Evolutionary conservation across 1,140 invertebrate species (phyloP).

Genomic region (Drosophila baimaii): DNA sequence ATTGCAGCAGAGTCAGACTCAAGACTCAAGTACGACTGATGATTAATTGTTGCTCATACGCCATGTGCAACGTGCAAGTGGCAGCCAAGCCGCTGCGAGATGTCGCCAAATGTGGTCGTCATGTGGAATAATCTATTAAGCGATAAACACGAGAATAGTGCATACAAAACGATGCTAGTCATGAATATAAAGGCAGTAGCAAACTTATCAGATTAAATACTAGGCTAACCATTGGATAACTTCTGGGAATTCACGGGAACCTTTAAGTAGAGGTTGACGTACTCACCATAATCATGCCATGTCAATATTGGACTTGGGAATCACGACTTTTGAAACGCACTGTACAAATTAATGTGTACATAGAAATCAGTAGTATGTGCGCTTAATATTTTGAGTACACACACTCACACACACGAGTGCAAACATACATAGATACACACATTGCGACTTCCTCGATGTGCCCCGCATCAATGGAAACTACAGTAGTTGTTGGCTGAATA

Average conservation of each 20-base stretch:
- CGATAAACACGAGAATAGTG: conserved; percentile 22
- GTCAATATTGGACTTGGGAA: conserved; percentile 7
- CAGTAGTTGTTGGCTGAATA: conserved; percentile 36
- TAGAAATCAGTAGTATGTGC: conserved; percentile 28
- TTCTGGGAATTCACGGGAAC: not conserved
- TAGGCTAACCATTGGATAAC: not conserved
- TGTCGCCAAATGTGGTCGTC: conserved; percentile 52
- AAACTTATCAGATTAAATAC: not conserved
- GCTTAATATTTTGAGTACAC: conserved; percentile 40
- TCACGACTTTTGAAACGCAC: conserved; percentile 10
- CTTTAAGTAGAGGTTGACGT: not conserved
- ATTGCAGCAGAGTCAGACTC: conserved; percentile 31
- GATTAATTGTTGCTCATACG: conserved; percentile 66
- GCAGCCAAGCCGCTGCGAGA: conserved; percentile 30
- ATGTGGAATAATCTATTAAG: conserved; percentile 35
- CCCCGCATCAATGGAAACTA: conserved; percentile 61
- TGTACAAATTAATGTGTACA: conserved; percentile 25
- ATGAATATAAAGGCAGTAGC: conserved; percentile 1
- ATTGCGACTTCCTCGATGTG: conserved; percentile 53
- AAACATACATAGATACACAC: conserved; percentile 15
- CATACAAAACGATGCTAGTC: not conserved
- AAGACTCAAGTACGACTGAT: conserved; percentile 37
- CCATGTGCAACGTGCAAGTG: conserved; percentile 68
- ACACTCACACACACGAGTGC: not conserved
- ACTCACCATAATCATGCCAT: not conserved